A percentile compares a stretch with the other conserved stretches of the same genome.
Evolutionary conservation across 2,888 invertebrate species (phyloP).

Genomic region (Trichopoda pennipes): DNA sequence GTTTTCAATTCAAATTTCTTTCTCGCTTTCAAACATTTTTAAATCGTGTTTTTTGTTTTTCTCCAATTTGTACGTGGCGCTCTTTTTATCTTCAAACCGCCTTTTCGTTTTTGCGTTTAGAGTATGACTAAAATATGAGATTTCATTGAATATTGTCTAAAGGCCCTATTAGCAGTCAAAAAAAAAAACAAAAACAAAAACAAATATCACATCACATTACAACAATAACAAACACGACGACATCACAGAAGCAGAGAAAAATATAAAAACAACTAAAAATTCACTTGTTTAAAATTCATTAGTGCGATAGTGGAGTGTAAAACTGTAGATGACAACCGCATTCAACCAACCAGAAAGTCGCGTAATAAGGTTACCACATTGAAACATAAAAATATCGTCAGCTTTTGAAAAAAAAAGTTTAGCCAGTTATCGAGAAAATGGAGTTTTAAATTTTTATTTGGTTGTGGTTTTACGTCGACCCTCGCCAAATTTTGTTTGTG

Average conservation of each 20-base stretch:
- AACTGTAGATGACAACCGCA: conserved; percentile 25
- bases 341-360: conserved; percentile 7
- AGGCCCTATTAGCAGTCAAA: conserved; percentile 60
- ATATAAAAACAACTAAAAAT: conserved; percentile 22
- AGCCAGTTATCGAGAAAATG: too few relatives aligned
- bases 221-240: neutral
- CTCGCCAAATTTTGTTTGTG: too few relatives aligned
- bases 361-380: conserved; percentile 1
- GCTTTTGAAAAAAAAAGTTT: neutral
- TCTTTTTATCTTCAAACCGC: conserved; percentile 37
- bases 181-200: conserved; percentile 11
- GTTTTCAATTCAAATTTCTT: conserved; percentile 23
- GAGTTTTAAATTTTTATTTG: too few relatives aligned
- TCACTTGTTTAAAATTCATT: conserved; percentile 57
- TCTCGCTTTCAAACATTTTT: neutral
- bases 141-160: conserved; percentile 68
- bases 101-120: conserved; percentile 68
- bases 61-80: conserved; percentile 15
- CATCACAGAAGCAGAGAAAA: conserved; percentile 5
- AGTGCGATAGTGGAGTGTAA: conserved; percentile 32
- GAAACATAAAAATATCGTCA: neutral
- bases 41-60: conserved; percentile 1
- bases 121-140: conserved; percentile 69
- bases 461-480: too few relatives aligned
- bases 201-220: neutral